Conservation (phyloP, 1,140 invertebrate species). For the Drosophila tropicalis region DNA sequence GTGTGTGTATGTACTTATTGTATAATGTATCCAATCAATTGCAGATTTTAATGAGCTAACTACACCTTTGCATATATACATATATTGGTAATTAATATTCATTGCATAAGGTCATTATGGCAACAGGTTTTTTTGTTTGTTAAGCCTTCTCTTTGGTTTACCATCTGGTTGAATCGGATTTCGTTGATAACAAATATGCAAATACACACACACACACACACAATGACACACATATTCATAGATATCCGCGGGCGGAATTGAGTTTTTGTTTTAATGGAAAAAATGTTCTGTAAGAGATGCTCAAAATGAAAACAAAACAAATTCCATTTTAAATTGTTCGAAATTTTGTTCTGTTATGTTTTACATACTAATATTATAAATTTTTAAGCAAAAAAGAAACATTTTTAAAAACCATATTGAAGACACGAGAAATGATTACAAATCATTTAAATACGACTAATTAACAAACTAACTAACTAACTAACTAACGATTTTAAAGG, state of each 20-base stretch:
- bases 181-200: neutral
- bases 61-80: neutral
- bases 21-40: constrained; percentile 26
- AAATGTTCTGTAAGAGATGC: constrained; percentile 19
- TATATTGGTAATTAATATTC: constrained; percentile 23
- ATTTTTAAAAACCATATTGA: neutral
- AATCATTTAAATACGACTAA: constrained; percentile 49
- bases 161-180: neutral
- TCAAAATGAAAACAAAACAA: constrained; percentile 29
- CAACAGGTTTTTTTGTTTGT: constrained; percentile 11
- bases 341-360: too few species aligned
- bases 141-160: neutral
- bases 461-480: constrained; percentile 7
- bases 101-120: constrained; percentile 1
- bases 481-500: constrained; percentile 61
- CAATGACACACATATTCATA: constrained; percentile 5
- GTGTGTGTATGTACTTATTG: constrained; percentile 19
- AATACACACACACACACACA: neutral
- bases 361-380: neutral
- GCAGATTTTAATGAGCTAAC: constrained; percentile 24
- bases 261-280: constrained; percentile 13
- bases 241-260: constrained; percentile 64
- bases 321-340: constrained; percentile 14
- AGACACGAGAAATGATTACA: constrained; percentile 42
- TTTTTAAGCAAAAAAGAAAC: constrained; percentile 30